Evolutionary conservation across 2,888 invertebrate genomes (phyloP), one percentile per base, ranked within the genome.

Genomic region (Raillietiella orientalis): DNA sequence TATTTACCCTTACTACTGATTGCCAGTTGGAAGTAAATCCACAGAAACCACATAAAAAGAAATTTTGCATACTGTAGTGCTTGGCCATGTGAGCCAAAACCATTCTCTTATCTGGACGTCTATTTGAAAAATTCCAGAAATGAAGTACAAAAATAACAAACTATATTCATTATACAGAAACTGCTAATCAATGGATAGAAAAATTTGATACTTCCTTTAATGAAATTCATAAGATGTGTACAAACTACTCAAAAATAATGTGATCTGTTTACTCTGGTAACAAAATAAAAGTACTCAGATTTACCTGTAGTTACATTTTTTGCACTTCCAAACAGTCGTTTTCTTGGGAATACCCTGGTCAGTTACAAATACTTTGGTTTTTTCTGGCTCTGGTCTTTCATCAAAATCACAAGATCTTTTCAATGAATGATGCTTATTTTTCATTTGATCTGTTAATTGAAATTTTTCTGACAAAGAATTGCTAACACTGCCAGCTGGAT

Each of bases 251-350:
- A n/a, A n/a, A n/a, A n/a, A n/a, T n/a, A n/a, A n/a, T n/a, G n/a
- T n/a, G n/a, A n/a, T n/a, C n/a, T n/a, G n/a, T n/a, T n/a, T n/a
- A n/a, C n/a, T n/a, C n/a, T n/a, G n/a, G n/a, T n/a, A n/a, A n/a
- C n/a, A n/a, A n/a, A n/a, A 3, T 6, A 3, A 13, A 3, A 14
- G 8, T 12, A 14, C 15, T 27, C 27, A 23, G 28, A 50, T 56
- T 55, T 46, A 71, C 71, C 62, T 66, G 47, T 69, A 79, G 42
- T 66, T 62, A 47, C 82, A 84, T 41, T 70, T 70, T 47, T 74
- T 74, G 47, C 82, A 84, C 43, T 74, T 71, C 66, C 75, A 46
- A 2, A 38, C 33, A 10, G 35, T 29, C n/a, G n/a, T n/a, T n/a
- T n/a, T n/a, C n/a, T n/a, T n/a, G n/a, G n/a, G n/a, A n/a, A n/a